Evolutionary conservation across 1,140 invertebrate genomes (phyloP).

Genomic region (Globodera rostochiensis): DNA sequence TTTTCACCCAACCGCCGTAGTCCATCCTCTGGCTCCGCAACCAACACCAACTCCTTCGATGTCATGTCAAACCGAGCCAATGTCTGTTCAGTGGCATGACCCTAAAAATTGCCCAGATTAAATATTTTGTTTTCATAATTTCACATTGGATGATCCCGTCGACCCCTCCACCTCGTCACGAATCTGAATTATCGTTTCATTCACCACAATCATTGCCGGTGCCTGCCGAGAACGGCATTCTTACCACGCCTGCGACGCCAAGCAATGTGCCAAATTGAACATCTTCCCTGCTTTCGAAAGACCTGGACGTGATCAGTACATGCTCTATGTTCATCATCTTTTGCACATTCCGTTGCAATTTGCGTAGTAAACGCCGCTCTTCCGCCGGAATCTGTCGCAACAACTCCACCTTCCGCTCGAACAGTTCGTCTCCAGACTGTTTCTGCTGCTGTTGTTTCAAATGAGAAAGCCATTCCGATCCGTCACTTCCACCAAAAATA

Average conservation of each 20-base stretch:
- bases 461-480: constrained; percentile 4
- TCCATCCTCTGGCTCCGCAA: constrained; percentile 41
- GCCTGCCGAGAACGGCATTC: no score
- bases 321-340: constrained; percentile 44
- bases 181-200: constrained; percentile 34
- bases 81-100: constrained; percentile 24
- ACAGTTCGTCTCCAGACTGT: constrained; percentile 31
- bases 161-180: constrained; percentile 19
- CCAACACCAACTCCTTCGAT: constrained; percentile 37
- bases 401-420: constrained; percentile 21
- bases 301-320: constrained; percentile 42
- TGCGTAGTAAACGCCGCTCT: constrained; percentile 28
- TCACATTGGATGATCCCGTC: background rate
- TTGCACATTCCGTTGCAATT: constrained; percentile 40
- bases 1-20: constrained; percentile 40
- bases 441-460: background rate
- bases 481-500: constrained; percentile 12
- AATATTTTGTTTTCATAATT: no score
- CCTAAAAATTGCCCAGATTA: no score
- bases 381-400: constrained; percentile 39
- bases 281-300: constrained; percentile 27
- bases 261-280: background rate
- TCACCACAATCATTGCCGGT: background rate
- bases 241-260: background rate
- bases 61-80: constrained; percentile 34